Conservation (phyloP, 2,888 invertebrate genomes). For the Papilio protenor region DNA sequence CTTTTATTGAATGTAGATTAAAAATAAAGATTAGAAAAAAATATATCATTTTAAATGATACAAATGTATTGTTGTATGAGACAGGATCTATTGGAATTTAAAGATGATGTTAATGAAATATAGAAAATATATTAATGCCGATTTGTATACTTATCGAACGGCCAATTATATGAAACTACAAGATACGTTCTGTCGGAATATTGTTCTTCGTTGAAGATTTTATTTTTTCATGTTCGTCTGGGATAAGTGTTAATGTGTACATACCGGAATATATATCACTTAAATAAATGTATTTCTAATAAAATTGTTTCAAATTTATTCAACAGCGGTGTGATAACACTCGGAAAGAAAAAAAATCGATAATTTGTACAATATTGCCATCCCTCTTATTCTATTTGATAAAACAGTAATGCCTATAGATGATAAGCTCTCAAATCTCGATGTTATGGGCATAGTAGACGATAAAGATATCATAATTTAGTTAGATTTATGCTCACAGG, state of each 20-base stretch:
- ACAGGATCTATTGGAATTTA: constrained; percentile 8
- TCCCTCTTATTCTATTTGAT: too few species aligned
- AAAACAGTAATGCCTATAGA: too few species aligned
- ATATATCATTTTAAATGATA: constrained; percentile 12
- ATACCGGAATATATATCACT: constrained; percentile 35
- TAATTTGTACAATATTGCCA: neutral
- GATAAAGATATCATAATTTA: neutral
- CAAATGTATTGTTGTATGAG: constrained; percentile 8
- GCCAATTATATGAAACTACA: constrained; percentile 11
- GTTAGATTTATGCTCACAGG: too few species aligned
- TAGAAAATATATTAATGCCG: constrained; percentile 6
- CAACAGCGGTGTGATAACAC: neutral
- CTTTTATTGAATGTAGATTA: constrained; percentile 11
- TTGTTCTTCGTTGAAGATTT: constrained; percentile 27
- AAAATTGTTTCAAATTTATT: constrained; percentile 30
- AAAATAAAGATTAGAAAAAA: neutral
- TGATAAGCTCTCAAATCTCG: too few species aligned
- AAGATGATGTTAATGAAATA: constrained; percentile 22
- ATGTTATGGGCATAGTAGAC: neutral
- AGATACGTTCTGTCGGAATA: neutral
- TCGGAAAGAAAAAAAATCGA: neutral
- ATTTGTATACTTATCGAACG: neutral
- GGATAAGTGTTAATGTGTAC: constrained; percentile 37
- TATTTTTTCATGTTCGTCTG: constrained; percentile 30
- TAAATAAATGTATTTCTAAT: constrained; percentile 39